Evolutionary conservation across 2,113 vertebrate species (phyloP).

Genomic region (Pterocles burchelli): DNA sequence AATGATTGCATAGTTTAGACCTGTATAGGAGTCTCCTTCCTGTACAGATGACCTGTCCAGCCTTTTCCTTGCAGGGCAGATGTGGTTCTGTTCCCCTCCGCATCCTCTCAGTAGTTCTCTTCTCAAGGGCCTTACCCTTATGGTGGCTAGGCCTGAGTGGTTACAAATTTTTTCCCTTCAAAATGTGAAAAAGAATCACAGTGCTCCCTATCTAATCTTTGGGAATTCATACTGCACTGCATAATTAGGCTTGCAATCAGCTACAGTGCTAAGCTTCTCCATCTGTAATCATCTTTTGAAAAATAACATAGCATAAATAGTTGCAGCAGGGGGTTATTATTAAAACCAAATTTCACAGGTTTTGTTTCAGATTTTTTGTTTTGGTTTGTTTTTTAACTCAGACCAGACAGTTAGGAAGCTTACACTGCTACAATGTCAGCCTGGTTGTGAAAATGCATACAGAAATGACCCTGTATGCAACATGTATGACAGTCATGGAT

Average conservation of each 20-base stretch:
- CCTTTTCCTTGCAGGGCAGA: neutral
- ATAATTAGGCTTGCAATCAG: neutral
- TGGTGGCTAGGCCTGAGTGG: rapidly evolving
- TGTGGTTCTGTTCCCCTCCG: neutral
- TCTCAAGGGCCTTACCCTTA: neutral
- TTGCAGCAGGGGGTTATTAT: neutral
- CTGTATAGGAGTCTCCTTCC: neutral
- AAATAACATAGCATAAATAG: neutral
- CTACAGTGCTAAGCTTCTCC: neutral
- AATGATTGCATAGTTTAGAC: neutral
- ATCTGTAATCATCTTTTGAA: neutral
- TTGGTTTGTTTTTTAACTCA: neutral
- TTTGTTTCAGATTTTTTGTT: neutral
- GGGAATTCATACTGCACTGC: neutral
- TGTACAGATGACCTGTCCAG: neutral
- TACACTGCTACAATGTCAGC: neutral
- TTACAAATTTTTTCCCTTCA: neutral
- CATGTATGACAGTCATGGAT: neutral
- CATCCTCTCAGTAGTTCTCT: neutral
- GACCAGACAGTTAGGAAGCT: neutral
- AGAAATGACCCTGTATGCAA: neutral
- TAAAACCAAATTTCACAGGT: neutral
- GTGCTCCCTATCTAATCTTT: neutral
- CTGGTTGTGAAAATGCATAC: neutral
- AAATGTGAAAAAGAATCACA: neutral